phyloP scores from a whole-genome alignment of 1,140 invertebrate species.

The Melitaea cinxia region DNA sequence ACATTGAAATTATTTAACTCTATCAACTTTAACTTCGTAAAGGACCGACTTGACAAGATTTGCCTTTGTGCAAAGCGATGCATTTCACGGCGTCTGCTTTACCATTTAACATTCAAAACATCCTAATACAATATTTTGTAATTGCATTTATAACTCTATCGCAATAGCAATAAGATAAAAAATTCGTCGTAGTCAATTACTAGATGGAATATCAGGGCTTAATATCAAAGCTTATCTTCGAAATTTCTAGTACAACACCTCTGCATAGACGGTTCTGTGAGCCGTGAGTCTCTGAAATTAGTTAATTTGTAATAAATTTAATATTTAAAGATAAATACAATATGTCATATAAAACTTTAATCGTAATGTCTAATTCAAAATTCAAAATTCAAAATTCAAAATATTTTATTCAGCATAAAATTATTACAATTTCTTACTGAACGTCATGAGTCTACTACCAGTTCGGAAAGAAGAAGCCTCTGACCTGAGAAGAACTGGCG shows the following conservation, averaged over 20 bases:
- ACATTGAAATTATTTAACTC: background rate
- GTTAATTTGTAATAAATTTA: too few species aligned
- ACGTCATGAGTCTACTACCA: too few species aligned
- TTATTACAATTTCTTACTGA: too few species aligned
- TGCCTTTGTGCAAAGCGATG: conserved; percentile 26
- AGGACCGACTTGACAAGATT: conserved; percentile 14
- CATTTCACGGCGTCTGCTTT: conserved; percentile 29
- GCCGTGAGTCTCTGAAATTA: conserved; percentile 8
- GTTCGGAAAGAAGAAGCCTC: too few species aligned
- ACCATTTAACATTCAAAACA: background rate
- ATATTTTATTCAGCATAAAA: too few species aligned
- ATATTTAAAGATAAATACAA: too few species aligned
- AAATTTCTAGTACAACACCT: conserved; percentile 2
- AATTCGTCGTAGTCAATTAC: background rate
- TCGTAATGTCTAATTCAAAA: too few species aligned
- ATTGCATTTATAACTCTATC: background rate
- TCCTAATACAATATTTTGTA: background rate
- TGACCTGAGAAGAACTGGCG: too few species aligned
- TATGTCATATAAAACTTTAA: too few species aligned
- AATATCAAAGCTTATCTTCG: background rate
- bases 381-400: too few species aligned
- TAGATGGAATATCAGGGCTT: background rate
- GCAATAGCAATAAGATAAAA: background rate
- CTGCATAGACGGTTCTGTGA: conserved; percentile 7
- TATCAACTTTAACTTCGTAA: conserved; percentile 12